These are phyloP conservation scores for Helicorthomorpha holstii DNA, from an alignment of 1,140 invertebrate species.

Conservation along the genomic window DNA sequence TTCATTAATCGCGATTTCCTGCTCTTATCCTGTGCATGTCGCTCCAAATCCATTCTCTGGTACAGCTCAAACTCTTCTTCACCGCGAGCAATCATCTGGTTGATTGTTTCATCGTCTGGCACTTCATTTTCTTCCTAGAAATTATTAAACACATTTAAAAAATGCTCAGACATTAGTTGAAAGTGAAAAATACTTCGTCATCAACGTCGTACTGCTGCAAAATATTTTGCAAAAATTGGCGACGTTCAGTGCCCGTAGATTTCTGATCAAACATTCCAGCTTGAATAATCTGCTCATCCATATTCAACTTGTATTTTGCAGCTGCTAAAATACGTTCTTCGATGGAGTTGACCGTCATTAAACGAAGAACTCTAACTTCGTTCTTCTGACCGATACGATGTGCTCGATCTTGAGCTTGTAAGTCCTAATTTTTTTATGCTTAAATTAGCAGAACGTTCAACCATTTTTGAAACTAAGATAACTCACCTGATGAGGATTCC, in stretches of 20 bases:
- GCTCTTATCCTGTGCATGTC: constrained; percentile 54
- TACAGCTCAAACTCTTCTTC: constrained; percentile 92
- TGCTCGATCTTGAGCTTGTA: constrained; percentile 96
- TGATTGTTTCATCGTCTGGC: constrained; percentile 96
- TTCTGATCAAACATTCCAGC: constrained; percentile 99
- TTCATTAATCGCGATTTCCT: constrained; percentile 77
- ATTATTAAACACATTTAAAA: not conserved
- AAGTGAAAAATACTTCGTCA: constrained; percentile 45
- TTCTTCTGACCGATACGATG: constrained; percentile 98
- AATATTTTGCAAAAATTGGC: constrained; percentile 87
- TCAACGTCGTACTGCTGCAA: constrained; percentile 84
- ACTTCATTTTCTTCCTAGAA: constrained; percentile 87
- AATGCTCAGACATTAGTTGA: not conserved
- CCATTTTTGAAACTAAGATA: not conserved
- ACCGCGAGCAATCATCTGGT: constrained; percentile 91
- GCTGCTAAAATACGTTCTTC: constrained; percentile 96
- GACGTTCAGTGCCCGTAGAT: constrained; percentile 84
- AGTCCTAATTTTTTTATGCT: too few species aligned
- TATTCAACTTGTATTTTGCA: constrained; percentile 70
- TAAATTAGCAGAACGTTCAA: constrained; percentile 8
- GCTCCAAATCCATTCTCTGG: constrained; percentile 82
- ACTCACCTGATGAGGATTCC: constrained; percentile 92
- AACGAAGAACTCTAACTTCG: constrained; percentile 84
- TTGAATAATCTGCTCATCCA: constrained; percentile 99
- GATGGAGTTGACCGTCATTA: constrained; percentile 97